Evolutionary conservation across 2,888 invertebrate genomes (phyloP).

Genomic region (Vesta saturnalis): DNA sequence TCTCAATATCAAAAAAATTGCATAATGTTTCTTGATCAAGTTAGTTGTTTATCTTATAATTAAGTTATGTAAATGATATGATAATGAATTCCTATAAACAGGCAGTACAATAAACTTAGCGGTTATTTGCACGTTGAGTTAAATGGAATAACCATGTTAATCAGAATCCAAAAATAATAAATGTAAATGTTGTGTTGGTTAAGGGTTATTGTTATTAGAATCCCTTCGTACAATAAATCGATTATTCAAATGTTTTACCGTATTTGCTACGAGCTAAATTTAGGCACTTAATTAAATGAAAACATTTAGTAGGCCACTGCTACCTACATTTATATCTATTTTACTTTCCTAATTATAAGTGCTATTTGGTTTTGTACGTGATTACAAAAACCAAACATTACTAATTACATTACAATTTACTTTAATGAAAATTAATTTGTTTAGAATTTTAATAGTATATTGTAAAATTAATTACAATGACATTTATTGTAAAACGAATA

Average conservation of each 20-base stretch:
- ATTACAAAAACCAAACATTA: too few relatives aligned
- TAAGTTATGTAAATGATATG: slow-evolving; percentile 9
- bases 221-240: slow-evolving; percentile 2
- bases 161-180: slow-evolving; percentile 11
- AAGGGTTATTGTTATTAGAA: slow-evolving; percentile 12
- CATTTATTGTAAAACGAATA: too few relatives aligned
- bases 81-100: slow-evolving; percentile 16
- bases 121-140: slow-evolving; percentile 9
- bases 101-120: background rate
- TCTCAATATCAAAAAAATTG: background rate
- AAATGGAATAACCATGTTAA: slow-evolving; percentile 14
- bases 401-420: too few relatives aligned
- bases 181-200: background rate
- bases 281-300: slow-evolving; percentile 10
- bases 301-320: background rate
- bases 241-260: slow-evolving; percentile 11
- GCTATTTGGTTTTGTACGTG: too few relatives aligned
- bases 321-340: too few relatives aligned
- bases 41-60: slow-evolving; percentile 7
- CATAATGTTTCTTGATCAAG: background rate
- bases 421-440: too few relatives aligned
- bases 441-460: too few relatives aligned
- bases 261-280: background rate
- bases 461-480: too few relatives aligned
- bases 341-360: too few relatives aligned